phyloP scores from a whole-genome alignment of 2,888 invertebrate genomes.

The Eupithecia centaureata region DNA sequence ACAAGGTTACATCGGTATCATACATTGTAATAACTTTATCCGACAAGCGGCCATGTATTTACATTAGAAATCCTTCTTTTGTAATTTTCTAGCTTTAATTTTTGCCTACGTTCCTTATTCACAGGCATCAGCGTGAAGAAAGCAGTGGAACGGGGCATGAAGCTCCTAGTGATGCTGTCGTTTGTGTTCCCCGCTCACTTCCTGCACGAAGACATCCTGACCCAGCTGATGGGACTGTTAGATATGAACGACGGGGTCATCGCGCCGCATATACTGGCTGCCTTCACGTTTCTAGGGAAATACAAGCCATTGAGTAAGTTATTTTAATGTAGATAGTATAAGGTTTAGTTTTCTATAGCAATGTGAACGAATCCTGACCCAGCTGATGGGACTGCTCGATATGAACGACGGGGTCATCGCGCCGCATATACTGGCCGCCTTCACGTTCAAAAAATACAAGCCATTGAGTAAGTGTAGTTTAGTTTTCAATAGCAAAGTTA shows the following conservation, averaged over 20 bases:
- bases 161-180: constrained; percentile 94
- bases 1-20: too few species aligned
- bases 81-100: too few species aligned
- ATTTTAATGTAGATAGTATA: not conserved
- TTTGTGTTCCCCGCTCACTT: constrained; percentile 97
- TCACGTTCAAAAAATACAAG: constrained; percentile 94
- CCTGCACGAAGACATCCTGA: constrained; percentile 92
- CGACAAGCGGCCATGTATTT: too few species aligned
- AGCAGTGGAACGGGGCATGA: constrained; percentile 95
- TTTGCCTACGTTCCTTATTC: too few species aligned
- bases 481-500: not conserved
- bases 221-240: constrained; percentile 89
- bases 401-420: constrained; percentile 92
- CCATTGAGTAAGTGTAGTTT: constrained; percentile 86
- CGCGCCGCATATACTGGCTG: constrained; percentile 91
- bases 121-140: constrained; percentile 91
- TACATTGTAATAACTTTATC: too few species aligned
- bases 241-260: constrained; percentile 91
- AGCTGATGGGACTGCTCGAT: constrained; percentile 90
- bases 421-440: constrained; percentile 91
- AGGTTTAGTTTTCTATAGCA: not conserved
- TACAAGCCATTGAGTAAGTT: constrained; percentile 90
- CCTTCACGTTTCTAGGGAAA: constrained; percentile 94
- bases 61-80: too few species aligned
- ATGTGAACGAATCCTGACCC: constrained; percentile 85